These are phyloP conservation scores for Triops cancriformis DNA, from an alignment of 1,140 invertebrate genomes.

Conservation along the genomic window DNA sequence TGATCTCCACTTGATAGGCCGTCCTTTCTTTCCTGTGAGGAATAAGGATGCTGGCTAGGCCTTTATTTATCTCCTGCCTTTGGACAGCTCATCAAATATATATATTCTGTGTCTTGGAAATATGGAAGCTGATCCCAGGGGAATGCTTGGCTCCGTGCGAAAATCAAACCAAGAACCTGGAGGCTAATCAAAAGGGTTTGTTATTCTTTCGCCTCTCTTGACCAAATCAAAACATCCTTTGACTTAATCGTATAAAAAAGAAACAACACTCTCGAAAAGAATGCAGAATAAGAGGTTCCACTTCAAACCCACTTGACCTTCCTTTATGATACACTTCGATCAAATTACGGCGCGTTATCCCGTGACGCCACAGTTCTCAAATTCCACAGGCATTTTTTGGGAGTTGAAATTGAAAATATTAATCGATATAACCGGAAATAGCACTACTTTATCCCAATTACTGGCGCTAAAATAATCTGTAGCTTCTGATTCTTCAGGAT, in stretches of 20 bases:
- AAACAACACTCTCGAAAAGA: not conserved
- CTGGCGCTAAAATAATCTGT: no score
- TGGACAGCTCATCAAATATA: no score
- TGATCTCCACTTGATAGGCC: not conserved
- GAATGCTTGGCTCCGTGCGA: not conserved
- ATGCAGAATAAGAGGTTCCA: not conserved
- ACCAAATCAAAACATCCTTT: slow-evolving; percentile 7
- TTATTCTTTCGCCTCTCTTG: not conserved
- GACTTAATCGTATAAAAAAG: not conserved
- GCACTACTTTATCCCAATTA: no score
- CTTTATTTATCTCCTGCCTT: not conserved
- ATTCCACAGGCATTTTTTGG: no score
- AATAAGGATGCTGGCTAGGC: not conserved
- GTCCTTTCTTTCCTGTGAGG: not conserved
- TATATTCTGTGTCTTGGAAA: no score
- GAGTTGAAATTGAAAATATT: no score
- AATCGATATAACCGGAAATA: no score
- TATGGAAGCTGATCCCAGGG: no score
- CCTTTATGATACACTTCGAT: not conserved
- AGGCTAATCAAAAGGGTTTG: not conserved
- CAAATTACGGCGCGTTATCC: not conserved
- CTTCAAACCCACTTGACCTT: not conserved
- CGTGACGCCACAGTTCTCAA: no score
- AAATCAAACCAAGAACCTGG: not conserved
- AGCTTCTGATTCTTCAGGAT: no score